Evolutionary conservation across 2,797 vertebrate species (phyloP), one percentile per base, ranked within the genome.

Genomic region (Craterocephalus amniculus): DNA sequence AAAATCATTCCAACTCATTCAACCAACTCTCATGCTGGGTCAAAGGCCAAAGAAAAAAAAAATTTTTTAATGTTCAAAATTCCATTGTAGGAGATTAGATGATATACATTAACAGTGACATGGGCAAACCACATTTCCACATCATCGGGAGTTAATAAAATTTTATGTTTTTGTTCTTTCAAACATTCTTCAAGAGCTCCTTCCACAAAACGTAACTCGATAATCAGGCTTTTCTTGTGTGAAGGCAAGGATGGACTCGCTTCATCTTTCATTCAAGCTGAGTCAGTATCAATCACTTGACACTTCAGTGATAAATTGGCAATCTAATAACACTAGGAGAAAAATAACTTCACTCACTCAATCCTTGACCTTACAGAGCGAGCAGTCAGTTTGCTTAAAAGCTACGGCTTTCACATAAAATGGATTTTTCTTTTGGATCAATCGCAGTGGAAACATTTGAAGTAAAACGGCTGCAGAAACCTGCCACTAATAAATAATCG

Each of bases 281-380:
- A 78, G 80, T 83, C 71, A 20, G 88, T 74, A 91, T 92, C 88
- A 90, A 90, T 92, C 88, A 88, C 74, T 72, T 29, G 55, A 64
- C 72, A 76, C 80, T 52, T 34, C 31, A 61, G 13, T 89, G 90
- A 92, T 80, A 86, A 82, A 91, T 90, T 86, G 89, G 89, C 90
- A 91, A 93, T 91, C 82, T 87, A 80, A 84, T 74, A 88, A 90
- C 81, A 85, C 83, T 38, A 72, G 77, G 67, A 83, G 79, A 82
- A 84, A 89, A 91, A 88, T 85, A 86, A 84, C 87, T 88, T 88
- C 84, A 67, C 89, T 89, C 88, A 78, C 84, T 91, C 90, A 91
- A 89, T 88, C 87, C 89, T 91, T 93, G 90, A 92, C 90, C 90
- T 89, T 83, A 88, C 29, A 36, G 83, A 81, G 77, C 74, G 27